Evolutionary conservation across 2,888 invertebrate species (phyloP).

Genomic region (Euproctis similis): DNA sequence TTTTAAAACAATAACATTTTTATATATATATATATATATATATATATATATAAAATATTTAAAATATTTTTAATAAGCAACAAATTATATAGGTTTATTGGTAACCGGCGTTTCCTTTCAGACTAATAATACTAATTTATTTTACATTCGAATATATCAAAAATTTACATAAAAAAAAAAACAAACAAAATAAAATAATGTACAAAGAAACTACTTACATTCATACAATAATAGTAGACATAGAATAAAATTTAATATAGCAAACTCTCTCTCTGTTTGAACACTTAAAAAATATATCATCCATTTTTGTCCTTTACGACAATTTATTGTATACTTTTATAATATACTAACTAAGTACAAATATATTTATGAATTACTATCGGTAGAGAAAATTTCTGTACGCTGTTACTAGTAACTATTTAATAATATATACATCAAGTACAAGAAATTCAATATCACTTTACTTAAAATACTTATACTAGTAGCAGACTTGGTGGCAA

Average conservation of each 20-base stretch:
- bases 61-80: conserved; percentile 73
- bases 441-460: conserved; percentile 60
- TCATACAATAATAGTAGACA: conserved; percentile 40
- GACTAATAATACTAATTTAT: conserved; percentile 71
- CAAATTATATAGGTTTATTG: conserved; percentile 74
- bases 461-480: conserved; percentile 45
- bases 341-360: conserved; percentile 36
- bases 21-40: conserved; percentile 63
- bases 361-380: conserved; percentile 44
- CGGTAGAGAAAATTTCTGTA: conserved; percentile 70
- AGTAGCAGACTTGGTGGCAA: conserved; percentile 50
- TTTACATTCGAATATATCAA: conserved; percentile 64
- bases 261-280: conserved; percentile 70
- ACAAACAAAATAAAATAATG: no score
- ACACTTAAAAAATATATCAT: conserved; percentile 53
- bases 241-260: conserved; percentile 49
- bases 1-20: conserved; percentile 62
- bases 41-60: no score
- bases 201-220: conserved; percentile 59
- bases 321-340: no score
- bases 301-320: conserved; percentile 44
- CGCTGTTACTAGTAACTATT: conserved; percentile 43
- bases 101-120: conserved; percentile 76
- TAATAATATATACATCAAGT: conserved; percentile 63
- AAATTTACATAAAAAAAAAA: no score